These are phyloP conservation scores for Chlamydotis undulata DNA, from an alignment of 2,113 vertebrate genomes.

Conservation along the genomic window DNA sequence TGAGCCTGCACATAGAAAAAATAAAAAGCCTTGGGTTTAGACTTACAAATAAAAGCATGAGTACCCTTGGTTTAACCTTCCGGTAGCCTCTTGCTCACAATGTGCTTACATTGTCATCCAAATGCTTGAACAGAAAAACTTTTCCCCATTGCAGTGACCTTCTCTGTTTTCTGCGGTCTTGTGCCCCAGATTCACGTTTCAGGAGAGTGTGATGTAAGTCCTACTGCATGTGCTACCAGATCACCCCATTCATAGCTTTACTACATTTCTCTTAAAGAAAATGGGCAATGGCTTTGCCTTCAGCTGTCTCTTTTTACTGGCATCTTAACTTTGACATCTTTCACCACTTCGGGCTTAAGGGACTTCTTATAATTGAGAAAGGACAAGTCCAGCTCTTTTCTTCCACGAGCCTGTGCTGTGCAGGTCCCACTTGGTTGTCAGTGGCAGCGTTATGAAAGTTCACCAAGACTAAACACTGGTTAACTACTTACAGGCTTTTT, in stretches of 20 bases:
- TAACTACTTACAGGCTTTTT: slow-evolving; percentile 10
- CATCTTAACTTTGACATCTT: neutral
- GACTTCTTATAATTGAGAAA: slow-evolving; percentile 6
- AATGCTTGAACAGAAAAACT: neutral
- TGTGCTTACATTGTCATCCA: neutral
- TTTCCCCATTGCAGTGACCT: neutral
- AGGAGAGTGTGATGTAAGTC: neutral
- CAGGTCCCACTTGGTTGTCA: slow-evolving; percentile 31
- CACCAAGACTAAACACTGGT: neutral
- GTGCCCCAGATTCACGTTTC: neutral
- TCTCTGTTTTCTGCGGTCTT: neutral
- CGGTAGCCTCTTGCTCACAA: neutral
- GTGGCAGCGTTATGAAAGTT: neutral
- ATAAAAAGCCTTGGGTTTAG: neutral
- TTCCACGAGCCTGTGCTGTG: neutral
- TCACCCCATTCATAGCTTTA: neutral
- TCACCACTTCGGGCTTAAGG: neutral
- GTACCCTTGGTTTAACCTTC: neutral
- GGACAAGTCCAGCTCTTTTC: neutral
- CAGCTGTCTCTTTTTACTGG: neutral
- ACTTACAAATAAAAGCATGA: neutral
- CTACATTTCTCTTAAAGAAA: neutral
- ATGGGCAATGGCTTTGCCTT: neutral
- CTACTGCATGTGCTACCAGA: neutral
- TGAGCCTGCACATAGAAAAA: neutral